phyloP scores from a whole-genome alignment of 1,140 invertebrate species.

The Tenebrio molitor region DNA sequence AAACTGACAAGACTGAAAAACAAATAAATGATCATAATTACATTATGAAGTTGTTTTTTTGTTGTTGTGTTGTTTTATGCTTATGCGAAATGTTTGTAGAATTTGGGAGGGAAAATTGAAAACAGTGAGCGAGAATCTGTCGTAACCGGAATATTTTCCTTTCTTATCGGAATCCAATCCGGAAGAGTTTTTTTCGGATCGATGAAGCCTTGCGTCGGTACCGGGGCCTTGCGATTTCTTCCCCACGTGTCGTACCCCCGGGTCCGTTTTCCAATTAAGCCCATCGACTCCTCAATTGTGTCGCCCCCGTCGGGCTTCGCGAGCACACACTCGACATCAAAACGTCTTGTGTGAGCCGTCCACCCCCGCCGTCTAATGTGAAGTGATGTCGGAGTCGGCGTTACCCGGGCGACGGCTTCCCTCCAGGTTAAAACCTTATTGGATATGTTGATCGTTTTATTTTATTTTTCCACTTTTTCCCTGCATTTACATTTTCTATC shows the following conservation, averaged over 20 bases:
- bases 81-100: too few species aligned
- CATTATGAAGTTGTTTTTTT: too few species aligned
- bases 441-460: slow-evolving; percentile 65
- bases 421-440: slow-evolving; percentile 65
- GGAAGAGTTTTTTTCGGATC: too few species aligned
- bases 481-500: slow-evolving; percentile 63
- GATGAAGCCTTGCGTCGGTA: too few species aligned
- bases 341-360: slow-evolving; percentile 40
- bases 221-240: too few species aligned
- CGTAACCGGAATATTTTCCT: too few species aligned
- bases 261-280: slow-evolving; percentile 29
- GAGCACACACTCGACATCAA: slow-evolving; percentile 44
- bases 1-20: too few species aligned
- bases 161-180: too few species aligned
- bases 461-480: slow-evolving; percentile 63
- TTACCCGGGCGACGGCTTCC: slow-evolving; percentile 62
- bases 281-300: background rate
- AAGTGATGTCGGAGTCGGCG: slow-evolving; percentile 56
- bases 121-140: too few species aligned
- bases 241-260: slow-evolving; percentile 23
- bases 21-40: too few species aligned
- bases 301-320: background rate
- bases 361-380: slow-evolving; percentile 54
- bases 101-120: too few species aligned
- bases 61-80: too few species aligned